Conservation (phyloP, 2,797 vertebrate genomes). For the Propithecus deckenii region DNA sequence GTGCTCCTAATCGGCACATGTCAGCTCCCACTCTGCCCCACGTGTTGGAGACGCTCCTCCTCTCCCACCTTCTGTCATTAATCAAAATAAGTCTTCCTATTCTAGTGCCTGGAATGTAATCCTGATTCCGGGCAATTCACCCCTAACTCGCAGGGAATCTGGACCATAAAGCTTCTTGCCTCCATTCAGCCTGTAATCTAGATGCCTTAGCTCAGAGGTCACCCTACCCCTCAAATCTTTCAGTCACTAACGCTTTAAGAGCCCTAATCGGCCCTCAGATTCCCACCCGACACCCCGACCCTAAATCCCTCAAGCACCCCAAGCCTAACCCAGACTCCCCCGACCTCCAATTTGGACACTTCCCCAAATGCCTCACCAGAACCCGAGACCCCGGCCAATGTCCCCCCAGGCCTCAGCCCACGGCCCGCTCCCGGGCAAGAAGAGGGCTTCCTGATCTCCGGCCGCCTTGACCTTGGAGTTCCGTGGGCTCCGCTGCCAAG, state of each 20-base stretch:
- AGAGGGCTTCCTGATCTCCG: neutral
- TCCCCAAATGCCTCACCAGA: neutral
- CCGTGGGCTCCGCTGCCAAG: neutral
- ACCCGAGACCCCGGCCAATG: neutral
- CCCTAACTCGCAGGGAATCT: neutral
- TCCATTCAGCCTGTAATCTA: neutral
- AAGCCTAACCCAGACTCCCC: neutral
- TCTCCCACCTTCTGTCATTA: neutral
- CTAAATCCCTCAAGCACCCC: neutral
- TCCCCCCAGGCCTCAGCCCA: neutral
- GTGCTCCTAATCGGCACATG: neutral
- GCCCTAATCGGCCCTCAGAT: neutral
- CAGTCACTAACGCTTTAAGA: neutral
- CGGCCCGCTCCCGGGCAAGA: neutral
- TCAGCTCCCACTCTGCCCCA: neutral
- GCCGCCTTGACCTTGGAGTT: constrained; percentile 64
- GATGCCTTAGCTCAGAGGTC: neutral
- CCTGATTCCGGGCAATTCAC: neutral
- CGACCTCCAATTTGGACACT: neutral
- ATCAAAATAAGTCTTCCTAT: neutral
- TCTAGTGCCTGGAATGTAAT: neutral
- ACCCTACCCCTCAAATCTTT: neutral
- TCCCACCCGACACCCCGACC: neutral
- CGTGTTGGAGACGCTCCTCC: neutral
- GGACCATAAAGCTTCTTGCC: neutral